Evolutionary conservation across 2,797 vertebrate genomes (phyloP).

Genomic region (Anabacerthia variegaticeps): DNA sequence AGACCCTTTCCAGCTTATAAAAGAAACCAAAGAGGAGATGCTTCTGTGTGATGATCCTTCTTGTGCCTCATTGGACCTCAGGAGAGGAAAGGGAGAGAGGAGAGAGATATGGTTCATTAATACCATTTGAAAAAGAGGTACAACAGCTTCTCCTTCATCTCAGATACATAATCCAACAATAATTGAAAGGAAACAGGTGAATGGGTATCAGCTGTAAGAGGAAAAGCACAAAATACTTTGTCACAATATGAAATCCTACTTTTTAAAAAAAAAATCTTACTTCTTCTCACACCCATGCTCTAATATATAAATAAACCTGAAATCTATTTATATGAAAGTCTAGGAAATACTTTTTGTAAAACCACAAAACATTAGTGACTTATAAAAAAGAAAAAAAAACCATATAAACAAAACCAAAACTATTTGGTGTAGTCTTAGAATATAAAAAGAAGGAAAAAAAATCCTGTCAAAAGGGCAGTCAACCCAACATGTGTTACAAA

Average conservation of each 20-base stretch:
- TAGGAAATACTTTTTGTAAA: background rate
- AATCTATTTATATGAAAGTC: background rate
- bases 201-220: background rate
- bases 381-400: background rate
- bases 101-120: background rate
- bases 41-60: background rate
- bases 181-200: background rate
- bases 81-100: background rate
- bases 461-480: accelerated
- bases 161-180: accelerated
- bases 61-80: background rate
- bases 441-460: background rate
- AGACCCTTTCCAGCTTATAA: background rate
- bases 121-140: background rate
- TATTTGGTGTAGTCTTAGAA: background rate
- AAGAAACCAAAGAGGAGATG: background rate
- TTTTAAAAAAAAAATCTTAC: background rate
- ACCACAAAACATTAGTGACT: accelerated
- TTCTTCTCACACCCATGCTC: background rate
- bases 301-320: background rate
- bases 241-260: background rate
- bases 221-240: background rate
- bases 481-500: background rate
- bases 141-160: background rate
- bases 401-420: background rate